Conservation (phyloP, 2,113 vertebrate species). For the Girardinichthys multiradiatus region DNA sequence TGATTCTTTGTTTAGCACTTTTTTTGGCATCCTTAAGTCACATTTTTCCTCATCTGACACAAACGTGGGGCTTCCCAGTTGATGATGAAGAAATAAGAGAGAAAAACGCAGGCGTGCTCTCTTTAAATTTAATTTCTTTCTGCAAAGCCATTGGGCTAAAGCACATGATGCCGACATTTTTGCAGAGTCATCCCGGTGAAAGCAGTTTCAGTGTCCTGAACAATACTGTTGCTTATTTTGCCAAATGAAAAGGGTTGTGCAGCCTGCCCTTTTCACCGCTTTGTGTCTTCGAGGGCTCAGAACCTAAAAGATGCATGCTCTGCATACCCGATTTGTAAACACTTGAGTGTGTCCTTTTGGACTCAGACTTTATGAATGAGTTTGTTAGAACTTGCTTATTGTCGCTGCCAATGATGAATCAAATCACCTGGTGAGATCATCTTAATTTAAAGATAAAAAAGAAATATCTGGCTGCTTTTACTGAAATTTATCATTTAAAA, state of each 20-base stretch:
- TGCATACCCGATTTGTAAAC: not conserved
- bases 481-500: too few species aligned
- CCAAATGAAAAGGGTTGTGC: constrained; percentile 10
- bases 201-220: constrained; percentile 24
- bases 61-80: not conserved
- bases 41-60: not conserved
- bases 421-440: too few species aligned
- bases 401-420: too few species aligned
- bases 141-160: constrained; percentile 29
- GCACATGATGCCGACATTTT: constrained; percentile 40
- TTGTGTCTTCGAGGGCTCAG: constrained; percentile 37
- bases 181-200: constrained; percentile 56
- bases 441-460: too few species aligned
- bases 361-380: too few species aligned
- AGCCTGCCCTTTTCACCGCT: constrained; percentile 17
- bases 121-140: constrained; percentile 44
- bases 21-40: too few species aligned
- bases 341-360: too few species aligned
- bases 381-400: too few species aligned
- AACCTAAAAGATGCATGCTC: not conserved
- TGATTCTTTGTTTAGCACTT: not conserved
- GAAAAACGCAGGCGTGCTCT: constrained; percentile 9
- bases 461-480: too few species aligned
- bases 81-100: not conserved
- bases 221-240: constrained; percentile 16